Conservation (phyloP, 2,113 vertebrate genomes). For the Cichladusa arquata region DNA sequence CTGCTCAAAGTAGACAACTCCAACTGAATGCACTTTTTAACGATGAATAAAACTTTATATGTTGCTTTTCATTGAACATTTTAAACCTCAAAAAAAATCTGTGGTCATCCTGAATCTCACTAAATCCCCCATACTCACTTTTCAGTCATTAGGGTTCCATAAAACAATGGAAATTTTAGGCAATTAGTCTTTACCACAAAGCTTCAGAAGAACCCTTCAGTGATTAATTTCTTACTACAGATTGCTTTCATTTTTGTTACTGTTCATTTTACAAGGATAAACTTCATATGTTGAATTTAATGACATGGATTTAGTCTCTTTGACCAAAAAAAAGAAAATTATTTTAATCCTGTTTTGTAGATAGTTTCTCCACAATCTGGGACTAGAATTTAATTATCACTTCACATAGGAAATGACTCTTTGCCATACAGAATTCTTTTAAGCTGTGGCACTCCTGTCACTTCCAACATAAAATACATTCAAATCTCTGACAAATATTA, state of each 20-base stretch:
- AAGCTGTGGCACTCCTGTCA: not conserved
- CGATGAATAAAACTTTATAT: not conserved
- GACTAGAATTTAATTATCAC: not conserved
- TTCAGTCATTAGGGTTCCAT: not conserved
- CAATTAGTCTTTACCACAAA: not conserved
- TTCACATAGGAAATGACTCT: not conserved
- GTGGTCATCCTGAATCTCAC: not conserved
- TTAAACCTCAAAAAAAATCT: not conserved
- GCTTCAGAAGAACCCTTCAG: not conserved
- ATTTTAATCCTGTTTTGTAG: not conserved
- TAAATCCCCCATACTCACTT: not conserved
- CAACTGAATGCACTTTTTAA: not conserved
- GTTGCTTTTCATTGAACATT: not conserved
- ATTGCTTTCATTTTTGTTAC: not conserved
- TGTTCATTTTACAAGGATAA: not conserved
- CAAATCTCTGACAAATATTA: not conserved
- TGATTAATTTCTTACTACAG: not conserved
- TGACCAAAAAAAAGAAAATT: not conserved
- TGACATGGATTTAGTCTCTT: not conserved
- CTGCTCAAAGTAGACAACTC: not conserved
- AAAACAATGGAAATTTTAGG: not conserved
- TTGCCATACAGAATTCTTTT: not conserved
- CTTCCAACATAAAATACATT: not conserved
- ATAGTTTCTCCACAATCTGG: not conserved
- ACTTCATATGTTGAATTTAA: not conserved